A percentile compares a stretch with the other conserved stretches of the same genome.
These are phyloP conservation scores for Dendrolimus pini DNA, from an alignment of 2,888 invertebrate genomes.

Conservation along the genomic window DNA sequence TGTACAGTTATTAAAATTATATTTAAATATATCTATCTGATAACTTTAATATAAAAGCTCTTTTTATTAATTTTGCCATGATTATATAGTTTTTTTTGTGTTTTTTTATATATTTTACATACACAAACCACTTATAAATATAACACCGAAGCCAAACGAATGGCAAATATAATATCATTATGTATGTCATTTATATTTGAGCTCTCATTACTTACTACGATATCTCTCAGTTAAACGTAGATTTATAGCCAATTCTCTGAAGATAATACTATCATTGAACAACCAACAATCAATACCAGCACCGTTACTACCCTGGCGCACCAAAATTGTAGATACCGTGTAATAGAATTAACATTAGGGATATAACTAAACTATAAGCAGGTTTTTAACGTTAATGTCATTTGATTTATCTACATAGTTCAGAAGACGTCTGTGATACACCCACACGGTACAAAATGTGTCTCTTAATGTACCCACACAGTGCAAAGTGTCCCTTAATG, in stretches of 20 bases:
- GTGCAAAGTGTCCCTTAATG: no score
- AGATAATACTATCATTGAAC: constrained; percentile 12
- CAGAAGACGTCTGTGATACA: no score
- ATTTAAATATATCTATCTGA: background rate
- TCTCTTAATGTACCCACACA: no score
- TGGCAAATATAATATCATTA: constrained; percentile 5
- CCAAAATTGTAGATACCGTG: constrained; percentile 9
- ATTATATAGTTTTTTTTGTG: constrained; percentile 2
- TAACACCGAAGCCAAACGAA: background rate
- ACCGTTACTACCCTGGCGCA: constrained; percentile 50
- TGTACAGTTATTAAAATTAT: background rate
- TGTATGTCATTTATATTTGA: constrained; percentile 9
- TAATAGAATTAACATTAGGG: background rate
- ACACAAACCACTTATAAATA: constrained; percentile 2
- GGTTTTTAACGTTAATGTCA: no score
- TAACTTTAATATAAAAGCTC: background rate
- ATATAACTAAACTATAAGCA: no score
- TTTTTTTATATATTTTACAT: constrained; percentile 1
- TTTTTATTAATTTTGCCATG: background rate
- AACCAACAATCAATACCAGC: constrained; percentile 29
- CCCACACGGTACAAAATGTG: no score
- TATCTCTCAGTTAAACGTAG: constrained; percentile 8
- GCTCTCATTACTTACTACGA: constrained; percentile 5
- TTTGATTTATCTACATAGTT: no score
- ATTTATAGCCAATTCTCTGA: constrained; percentile 1